Percentiles rank a stretch among this genome's conserved stretches.
phyloP scores from a whole-genome alignment of 2,113 vertebrate species.

The Actenoides lindsayi region DNA sequence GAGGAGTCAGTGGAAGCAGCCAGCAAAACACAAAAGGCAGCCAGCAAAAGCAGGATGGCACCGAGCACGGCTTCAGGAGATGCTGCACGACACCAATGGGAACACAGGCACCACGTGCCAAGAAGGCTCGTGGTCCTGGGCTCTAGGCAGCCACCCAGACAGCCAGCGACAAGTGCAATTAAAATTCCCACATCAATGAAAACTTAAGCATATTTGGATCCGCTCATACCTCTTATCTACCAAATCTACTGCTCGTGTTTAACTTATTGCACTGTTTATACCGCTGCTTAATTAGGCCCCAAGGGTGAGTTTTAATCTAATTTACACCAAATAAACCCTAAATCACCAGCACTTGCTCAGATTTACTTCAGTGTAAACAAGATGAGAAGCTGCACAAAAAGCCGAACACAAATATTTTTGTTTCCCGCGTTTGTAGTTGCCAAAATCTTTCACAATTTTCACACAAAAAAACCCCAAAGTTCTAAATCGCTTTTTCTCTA shows the following conservation, averaged over 20 bases:
- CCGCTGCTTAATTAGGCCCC: slow-evolving; percentile 40
- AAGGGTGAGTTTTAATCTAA: slow-evolving; percentile 35
- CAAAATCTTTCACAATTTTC: background rate
- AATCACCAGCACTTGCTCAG: background rate
- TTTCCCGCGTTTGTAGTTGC: background rate
- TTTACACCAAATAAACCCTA: slow-evolving; percentile 35
- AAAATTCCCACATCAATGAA: background rate
- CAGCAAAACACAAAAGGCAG: background rate
- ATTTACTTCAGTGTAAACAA: slow-evolving; percentile 35
- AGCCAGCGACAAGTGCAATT: background rate
- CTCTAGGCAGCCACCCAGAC: background rate
- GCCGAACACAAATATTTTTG: background rate
- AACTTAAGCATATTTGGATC: background rate
- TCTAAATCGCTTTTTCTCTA: background rate
- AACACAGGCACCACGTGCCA: fast-evolving
- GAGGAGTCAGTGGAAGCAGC: background rate
- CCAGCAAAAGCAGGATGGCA: background rate
- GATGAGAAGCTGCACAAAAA: background rate
- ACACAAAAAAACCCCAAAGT: background rate
- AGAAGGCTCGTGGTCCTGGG: background rate
- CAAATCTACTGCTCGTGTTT: slow-evolving; percentile 1
- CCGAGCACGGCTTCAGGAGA: background rate
- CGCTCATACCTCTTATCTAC: background rate
- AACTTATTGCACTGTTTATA: slow-evolving; percentile 2
- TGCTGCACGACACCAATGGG: fast-evolving